These are phyloP conservation scores for Alces alces DNA, from an alignment of 2,113 vertebrate species.

Conservation along the genomic window DNA sequence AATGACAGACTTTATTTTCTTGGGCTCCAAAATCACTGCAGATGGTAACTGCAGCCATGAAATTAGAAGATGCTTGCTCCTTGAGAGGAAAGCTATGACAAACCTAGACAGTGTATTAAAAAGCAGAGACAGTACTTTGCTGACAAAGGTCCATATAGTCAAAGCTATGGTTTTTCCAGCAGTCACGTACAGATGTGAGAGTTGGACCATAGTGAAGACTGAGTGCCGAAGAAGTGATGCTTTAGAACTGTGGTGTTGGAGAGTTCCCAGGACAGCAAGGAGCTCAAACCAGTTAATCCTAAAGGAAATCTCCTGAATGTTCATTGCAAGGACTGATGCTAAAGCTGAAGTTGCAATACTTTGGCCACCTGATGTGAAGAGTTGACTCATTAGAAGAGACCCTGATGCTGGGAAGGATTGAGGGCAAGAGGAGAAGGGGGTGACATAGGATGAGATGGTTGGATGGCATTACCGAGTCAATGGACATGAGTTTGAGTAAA, in stretches of 20 bases:
- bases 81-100: not conserved
- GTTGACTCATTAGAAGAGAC: not conserved
- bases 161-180: not conserved
- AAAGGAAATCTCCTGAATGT: not conserved
- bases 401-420: not conserved
- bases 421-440: not conserved
- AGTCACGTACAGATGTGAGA: not conserved
- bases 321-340: not conserved
- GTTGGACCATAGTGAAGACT: not conserved
- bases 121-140: not conserved
- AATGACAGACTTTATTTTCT: not conserved
- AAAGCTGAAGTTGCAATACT: not conserved
- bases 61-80: not conserved
- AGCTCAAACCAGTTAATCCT: not conserved
- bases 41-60: not conserved
- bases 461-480: not conserved
- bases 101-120: not conserved
- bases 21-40: not conserved
- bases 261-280: not conserved
- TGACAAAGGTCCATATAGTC: not conserved
- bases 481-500: not conserved
- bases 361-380: not conserved
- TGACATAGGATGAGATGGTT: not conserved
- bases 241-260: not conserved
- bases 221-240: not conserved